Base-by-base conservation (phyloP, 2,113 vertebrate species). In the Antidorcas marsupialis region DNA sequence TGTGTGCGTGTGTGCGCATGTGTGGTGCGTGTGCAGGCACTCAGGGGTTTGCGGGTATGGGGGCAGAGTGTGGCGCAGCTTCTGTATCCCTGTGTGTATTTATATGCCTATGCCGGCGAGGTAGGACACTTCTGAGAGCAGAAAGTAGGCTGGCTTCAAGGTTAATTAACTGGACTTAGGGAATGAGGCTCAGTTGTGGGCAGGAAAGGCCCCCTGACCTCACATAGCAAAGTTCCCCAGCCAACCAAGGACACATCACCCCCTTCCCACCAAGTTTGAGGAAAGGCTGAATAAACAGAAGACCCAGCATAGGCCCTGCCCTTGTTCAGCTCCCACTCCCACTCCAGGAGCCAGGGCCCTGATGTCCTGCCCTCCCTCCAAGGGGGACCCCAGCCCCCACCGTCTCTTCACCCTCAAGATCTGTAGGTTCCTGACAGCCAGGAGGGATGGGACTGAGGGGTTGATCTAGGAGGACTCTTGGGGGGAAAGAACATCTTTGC, bases 231-330 rank as follows among this genome's bases (percentile, higher is more conserved):
- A 93, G 60, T 67, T 33, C 27, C 30, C 25, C n/a, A 33, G 87
- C 23, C 23, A 79, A 83, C 14, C 50, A 89, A 93, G 47, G n/a
- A 21, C 39, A 76, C 10, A 7, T 57, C 33, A 62, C 82, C 28
- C 79, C 53, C 53, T 84, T 16, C 30, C 78, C 12, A 55, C 8
- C 59, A 85, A 57, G 33, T 39, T 2, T 30, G 10, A 21, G 12
- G 45, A 17, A 13, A 89, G 55, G 36, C 7, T 53, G 3, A 83
- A 89, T 64, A 81, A 82, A 82, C 33, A 95, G 79, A 87, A 93
- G 57, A 93, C 14, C 27, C 36, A 89, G 33, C 28, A 57, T 79
- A 81, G 62, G 47, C 45, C 43, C 43, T 60, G 17, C 1, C 43
- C 23, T 74, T 25, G 11, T 81, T 92, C 59, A 25, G 59, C 1